phyloP scores from a whole-genome alignment of 2,113 vertebrate species.

The Climacteris rufus region DNA sequence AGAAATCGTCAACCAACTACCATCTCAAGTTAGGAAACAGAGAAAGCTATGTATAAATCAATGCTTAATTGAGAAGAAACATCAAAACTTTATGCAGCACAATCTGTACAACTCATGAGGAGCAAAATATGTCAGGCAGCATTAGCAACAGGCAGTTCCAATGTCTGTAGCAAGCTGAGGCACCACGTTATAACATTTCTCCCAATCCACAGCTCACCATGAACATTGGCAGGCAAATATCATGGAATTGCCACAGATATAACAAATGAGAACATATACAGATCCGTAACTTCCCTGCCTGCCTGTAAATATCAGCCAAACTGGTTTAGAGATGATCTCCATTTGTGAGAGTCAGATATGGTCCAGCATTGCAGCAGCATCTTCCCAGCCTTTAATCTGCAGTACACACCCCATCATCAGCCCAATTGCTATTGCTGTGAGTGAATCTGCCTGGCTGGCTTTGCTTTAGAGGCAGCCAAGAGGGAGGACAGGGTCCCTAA shows the following conservation, averaged over 20 bases:
- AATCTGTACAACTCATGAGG: not conserved
- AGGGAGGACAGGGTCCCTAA: not conserved
- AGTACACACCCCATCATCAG: not conserved
- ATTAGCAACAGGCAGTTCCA: not conserved
- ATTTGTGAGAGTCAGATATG: not conserved
- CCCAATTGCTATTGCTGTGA: fast-evolving
- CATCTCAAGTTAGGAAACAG: not conserved
- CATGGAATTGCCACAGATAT: not conserved
- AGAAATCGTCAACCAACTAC: not conserved
- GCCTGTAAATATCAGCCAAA: not conserved
- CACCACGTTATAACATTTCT: not conserved
- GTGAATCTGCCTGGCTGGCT: not conserved
- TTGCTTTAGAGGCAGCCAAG: not conserved
- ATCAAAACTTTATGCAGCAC: not conserved
- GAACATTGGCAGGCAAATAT: not conserved
- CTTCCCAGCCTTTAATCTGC: not conserved
- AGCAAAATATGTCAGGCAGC: not conserved
- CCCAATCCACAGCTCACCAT: not conserved
- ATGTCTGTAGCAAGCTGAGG: not conserved
- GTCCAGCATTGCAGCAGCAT: not conserved
- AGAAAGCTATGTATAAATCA: not conserved
- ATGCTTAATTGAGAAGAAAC: not conserved
- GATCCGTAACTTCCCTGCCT: not conserved
- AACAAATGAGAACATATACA: not conserved
- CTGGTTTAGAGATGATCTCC: not conserved